Evolutionary conservation across 2,888 invertebrate species (phyloP).

Genomic region (Apoda limacodes): DNA sequence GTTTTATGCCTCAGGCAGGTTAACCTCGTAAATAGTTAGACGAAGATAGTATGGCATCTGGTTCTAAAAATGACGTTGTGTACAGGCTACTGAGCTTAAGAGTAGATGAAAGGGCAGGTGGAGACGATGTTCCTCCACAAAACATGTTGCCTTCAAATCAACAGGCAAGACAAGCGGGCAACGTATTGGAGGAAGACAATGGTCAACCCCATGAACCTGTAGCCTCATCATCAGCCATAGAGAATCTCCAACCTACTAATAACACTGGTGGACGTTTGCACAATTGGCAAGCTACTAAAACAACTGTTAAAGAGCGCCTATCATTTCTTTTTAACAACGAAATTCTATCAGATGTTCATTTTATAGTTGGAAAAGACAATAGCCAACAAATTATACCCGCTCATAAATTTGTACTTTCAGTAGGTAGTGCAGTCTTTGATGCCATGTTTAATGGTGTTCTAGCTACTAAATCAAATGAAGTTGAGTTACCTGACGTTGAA

Average conservation of each 20-base stretch:
- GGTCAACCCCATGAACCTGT: conserved; percentile 36
- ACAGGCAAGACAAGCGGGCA: conserved; percentile 37
- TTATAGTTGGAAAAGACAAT: conserved; percentile 79
- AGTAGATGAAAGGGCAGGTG: conserved; percentile 42
- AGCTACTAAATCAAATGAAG: conserved; percentile 75
- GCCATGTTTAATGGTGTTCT: conserved; percentile 87
- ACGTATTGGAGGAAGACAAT: conserved; percentile 43
- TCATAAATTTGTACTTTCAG: conserved; percentile 82
- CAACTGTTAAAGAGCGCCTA: conserved; percentile 80
- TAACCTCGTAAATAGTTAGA: too few relatives aligned
- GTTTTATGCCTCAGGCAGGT: too few relatives aligned
- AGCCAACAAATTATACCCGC: conserved; percentile 80
- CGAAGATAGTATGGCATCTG: conserved; percentile 53
- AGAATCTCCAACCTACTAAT: conserved; percentile 50
- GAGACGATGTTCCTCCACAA: conserved; percentile 55
- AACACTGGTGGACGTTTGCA: conserved; percentile 61
- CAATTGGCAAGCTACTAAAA: conserved; percentile 81
- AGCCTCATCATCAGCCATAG: conserved; percentile 41
- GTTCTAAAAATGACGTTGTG: conserved; percentile 53
- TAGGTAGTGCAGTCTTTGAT: conserved; percentile 88
- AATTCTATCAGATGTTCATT: conserved; percentile 76
- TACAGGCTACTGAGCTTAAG: conserved; percentile 47
- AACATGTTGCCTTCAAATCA: conserved; percentile 67
- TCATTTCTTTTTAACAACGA: conserved; percentile 70
- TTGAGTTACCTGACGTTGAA: conserved; percentile 87